Base-by-base conservation (phyloP, 2,888 invertebrate species). In the Plebejus argus region DNA sequence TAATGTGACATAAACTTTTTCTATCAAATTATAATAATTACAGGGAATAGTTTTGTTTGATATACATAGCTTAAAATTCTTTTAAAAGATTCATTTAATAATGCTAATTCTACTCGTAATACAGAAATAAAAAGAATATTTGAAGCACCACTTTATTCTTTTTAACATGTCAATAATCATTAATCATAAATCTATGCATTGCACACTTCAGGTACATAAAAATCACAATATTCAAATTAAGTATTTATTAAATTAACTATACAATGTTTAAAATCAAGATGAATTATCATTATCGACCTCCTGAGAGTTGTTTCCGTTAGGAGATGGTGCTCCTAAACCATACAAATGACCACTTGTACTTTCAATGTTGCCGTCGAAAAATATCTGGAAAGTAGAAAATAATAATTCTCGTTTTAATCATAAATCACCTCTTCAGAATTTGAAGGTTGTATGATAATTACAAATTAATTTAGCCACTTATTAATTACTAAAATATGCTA, bases 281-380 rank as follows among this genome's bases (percentile, higher is more conserved):
- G 91, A 91, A 82, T 85, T 96, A 81, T 96, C 96, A 85, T 96
- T 97, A 84, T 96, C 96, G 82, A 96, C 88, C 66, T 93, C 92
- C 83, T 96, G 96, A 87, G 96, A 96, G 85, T 95, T 96, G 83
- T 95, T 95, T 79, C 96, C 96, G 80, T 97, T 97, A 71, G 96
- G 96, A 89, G 97, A 98, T 76, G 97, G 97, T 70, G 98, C 98
- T 78, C 98, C 98, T 83, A 99, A 95, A 74, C 99, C 99, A 88
- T 98, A 99, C 77, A 99, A 94, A 92, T 99, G 99, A 76, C 99
- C 99, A 87, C 99, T 99, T 66, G 97, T 97, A 93, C 99, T 99
- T 90, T 99, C 99, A 85, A 99, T 99, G 90, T 99, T 99, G 89
- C 99, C 99, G 92, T 99, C 98, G 89, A 99, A 99, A 92, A 99